Evolutionary conservation across 2,113 vertebrate genomes (phyloP).

Genomic region (Oenanthe oenanthe): DNA sequence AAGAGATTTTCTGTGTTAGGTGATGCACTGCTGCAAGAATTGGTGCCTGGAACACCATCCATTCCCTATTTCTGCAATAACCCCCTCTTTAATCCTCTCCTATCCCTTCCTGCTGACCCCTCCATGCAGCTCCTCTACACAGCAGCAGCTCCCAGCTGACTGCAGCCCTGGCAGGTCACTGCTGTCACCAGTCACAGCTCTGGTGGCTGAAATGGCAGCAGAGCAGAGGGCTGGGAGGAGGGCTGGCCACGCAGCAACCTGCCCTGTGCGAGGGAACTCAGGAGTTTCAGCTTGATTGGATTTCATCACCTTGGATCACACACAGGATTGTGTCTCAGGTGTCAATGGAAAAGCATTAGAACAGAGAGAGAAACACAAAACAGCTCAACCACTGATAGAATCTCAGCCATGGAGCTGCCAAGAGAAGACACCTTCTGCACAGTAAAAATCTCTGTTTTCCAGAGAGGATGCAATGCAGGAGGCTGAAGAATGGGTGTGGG

Average conservation of each 20-base stretch:
- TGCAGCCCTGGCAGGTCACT: background rate
- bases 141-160: background rate
- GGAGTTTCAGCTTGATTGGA: constrained; percentile 44
- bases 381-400: background rate
- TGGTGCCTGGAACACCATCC: background rate
- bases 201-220: background rate
- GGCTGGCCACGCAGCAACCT: background rate
- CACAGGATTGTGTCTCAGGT: constrained; percentile 35
- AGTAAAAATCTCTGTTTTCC: background rate
- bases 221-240: background rate
- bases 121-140: rapidly evolving
- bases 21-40: background rate
- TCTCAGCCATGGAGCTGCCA: background rate
- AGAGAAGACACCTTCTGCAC: background rate
- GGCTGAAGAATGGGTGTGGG: background rate
- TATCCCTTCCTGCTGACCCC: background rate
- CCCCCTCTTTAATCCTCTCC: rapidly evolving
- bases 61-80: background rate
- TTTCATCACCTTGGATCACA: constrained; percentile 64
- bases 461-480: background rate
- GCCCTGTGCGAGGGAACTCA: constrained; percentile 32
- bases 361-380: background rate
- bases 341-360: constrained; percentile 46
- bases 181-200: background rate
- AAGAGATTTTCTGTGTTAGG: background rate